A percentile compares a stretch with the other conserved stretches of the same genome.
Evolutionary conservation across 2,888 invertebrate species (phyloP).

Genomic region (Dryobota labecula): DNA sequence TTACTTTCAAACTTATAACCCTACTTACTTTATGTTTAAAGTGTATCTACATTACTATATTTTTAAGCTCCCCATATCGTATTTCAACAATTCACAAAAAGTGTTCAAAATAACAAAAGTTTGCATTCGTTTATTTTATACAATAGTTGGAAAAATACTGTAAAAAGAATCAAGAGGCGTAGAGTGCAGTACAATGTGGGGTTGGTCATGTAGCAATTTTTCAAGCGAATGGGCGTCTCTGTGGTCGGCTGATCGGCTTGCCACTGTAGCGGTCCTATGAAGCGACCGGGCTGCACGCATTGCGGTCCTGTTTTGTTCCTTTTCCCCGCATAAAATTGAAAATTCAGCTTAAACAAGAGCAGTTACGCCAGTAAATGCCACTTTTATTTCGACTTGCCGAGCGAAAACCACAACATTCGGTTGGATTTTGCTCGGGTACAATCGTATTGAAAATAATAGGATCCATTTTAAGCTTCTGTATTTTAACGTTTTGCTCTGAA

Average conservation of each 20-base stretch:
- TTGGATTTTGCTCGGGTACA: slow-evolving; percentile 31
- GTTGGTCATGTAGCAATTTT: slow-evolving; percentile 59
- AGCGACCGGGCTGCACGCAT: slow-evolving; percentile 61
- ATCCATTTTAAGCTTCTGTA: slow-evolving; percentile 27
- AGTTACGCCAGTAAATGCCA: slow-evolving; percentile 56
- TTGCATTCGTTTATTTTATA: slow-evolving; percentile 9
- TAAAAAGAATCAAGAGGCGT: slow-evolving; percentile 40
- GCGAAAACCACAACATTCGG: slow-evolving; percentile 40
- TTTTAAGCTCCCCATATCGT: neutral
- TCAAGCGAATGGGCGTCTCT: slow-evolving; percentile 56
- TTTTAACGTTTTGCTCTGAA: slow-evolving; percentile 18
- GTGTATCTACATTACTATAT: neutral
- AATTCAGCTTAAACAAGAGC: slow-evolving; percentile 62
- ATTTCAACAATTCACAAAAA: slow-evolving; percentile 19
- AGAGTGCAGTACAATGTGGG: slow-evolving; percentile 43
- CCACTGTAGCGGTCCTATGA: slow-evolving; percentile 57
- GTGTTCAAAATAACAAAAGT: neutral
- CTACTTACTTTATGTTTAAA: slow-evolving; percentile 11
- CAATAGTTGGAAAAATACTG: slow-evolving; percentile 14
- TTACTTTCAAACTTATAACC: slow-evolving; percentile 2
- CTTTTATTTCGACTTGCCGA: slow-evolving; percentile 56
- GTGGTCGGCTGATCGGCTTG: slow-evolving; percentile 48
- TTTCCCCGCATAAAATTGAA: slow-evolving; percentile 67
- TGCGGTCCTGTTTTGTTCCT: slow-evolving; percentile 67
- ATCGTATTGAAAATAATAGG: slow-evolving; percentile 48